Base-by-base conservation (phyloP, 2,888 invertebrate species). In the Hirudinaria manillensis region DNA sequence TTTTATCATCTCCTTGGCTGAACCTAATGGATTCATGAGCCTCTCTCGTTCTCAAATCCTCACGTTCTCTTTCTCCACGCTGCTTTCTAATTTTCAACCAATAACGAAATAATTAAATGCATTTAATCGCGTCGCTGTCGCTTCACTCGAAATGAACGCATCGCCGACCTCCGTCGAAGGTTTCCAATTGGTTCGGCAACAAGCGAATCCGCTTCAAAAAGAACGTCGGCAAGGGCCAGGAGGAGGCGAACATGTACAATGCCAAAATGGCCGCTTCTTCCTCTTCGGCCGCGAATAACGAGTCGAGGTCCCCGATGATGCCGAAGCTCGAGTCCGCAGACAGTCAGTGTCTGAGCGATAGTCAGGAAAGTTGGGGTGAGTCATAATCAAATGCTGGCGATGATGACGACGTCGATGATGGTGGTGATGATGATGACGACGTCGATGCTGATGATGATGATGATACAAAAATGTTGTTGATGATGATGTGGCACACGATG, bases 151-250 rank as follows among this genome's bases (percentile, higher is more conserved):
- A 45, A 45, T 45, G 13, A 10, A 7, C 16, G 6, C 45, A 3
- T 6, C 38, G 19, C 16, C 51, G 19, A 51, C 19, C 53, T 7
- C 7, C 19, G 13, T 24, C 29, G 1, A 29, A 76, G 76, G 76
- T 76, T 38, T 76, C 76, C 81, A 98, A 98, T 89, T 98, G 98
- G 98, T 98, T 98, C 86, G 98, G 98, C 82, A 98, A 98, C 88
- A 98, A 98, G 87, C 91, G 98, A 84, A 99, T 99, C 88, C 91
- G 98, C 83, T 99, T 98, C 89, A 99, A 99, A 91, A 99, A 99
- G 89, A 98, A 98, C 88, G 98, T 99, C 81, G 97, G 96, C 83
- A 99, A 99, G 87, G 77, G 97, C 76, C 97, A 98, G 87, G 98
- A 99, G 87, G 98, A 99, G 87, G 98, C 98, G 77, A 97, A 97